Base-by-base conservation (phyloP, 2,888 invertebrate species). In the Callinectes sapidus region DNA sequence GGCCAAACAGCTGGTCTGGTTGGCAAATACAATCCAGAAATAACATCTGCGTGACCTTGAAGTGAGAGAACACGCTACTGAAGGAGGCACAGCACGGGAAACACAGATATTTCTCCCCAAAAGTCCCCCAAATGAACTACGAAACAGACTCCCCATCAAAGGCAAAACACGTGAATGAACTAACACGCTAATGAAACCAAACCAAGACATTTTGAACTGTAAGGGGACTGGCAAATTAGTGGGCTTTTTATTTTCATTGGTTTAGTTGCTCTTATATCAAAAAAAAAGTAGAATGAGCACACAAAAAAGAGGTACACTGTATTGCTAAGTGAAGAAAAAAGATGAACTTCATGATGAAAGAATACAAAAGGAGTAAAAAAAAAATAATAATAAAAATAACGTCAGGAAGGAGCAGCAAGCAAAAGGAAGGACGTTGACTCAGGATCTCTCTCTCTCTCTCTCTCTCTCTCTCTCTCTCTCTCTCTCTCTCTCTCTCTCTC, bases 1-100 rank as follows among this genome's bases (percentile, higher is more conserved):
- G 71, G 23, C 28, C 71, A 71, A 71, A 71, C 71, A 71, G 71
- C 71, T 71, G 71, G 71, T 71, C 71, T 23, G 71, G 71, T 48
- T 48, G 48, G 48, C 6, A 71, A 71, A 71, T 71, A 5, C 28
- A 28, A 71, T 71, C 28, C n/a, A 23, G 71, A 71, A 71, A 71
- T 71, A 71, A 71, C 71, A 71, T 71, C 71, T n/a, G 71, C 71
- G 8, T 71, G 71, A 28, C n/a, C 71, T 71, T 71, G 71, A 28
- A 71, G 23, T 10, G 71, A 23, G n/a, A 71, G 23, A 71, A 71
- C n/a, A 71, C 16, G 28, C 71, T 71, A 2, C 16, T 71, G n/a
- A 71, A 71, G 71, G 86, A 85, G 39, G 28, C 39, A 16, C 28
- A 32, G 48, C 48, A 48, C 8, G 48, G 48, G 10, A 48, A 48